phyloP scores from a whole-genome alignment of 2,888 invertebrate species.

The Oligia strigilis region DNA sequence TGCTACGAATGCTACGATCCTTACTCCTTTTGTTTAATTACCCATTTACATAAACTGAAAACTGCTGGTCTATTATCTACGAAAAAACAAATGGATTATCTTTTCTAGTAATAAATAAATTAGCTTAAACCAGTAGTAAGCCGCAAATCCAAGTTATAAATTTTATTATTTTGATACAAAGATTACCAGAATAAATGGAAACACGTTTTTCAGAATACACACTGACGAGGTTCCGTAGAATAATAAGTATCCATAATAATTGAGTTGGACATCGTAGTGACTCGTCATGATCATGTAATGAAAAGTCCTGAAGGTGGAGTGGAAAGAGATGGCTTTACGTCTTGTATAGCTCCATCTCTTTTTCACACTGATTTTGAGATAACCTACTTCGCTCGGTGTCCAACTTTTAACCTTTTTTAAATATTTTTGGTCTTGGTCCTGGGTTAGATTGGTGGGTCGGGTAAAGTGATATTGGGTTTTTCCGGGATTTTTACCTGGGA shows the following conservation, averaged over 20 bases:
- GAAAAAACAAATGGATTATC: conserved; percentile 13
- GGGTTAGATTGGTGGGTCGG: too few relatives aligned
- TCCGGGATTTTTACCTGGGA: too few relatives aligned
- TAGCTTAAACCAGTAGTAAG: conserved; percentile 32
- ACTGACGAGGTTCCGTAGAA: conserved; percentile 23
- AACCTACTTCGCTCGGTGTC: too few relatives aligned
- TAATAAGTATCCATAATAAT: background rate
- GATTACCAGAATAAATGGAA: conserved; percentile 3
- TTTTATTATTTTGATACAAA: conserved; percentile 6
- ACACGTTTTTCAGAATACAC: background rate
- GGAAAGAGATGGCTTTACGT: background rate
- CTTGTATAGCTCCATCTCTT: too few relatives aligned
- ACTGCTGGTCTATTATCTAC: background rate
- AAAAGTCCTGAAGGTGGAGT: background rate
- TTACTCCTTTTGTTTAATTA: too few relatives aligned
- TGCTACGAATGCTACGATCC: background rate
- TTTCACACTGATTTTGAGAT: too few relatives aligned
- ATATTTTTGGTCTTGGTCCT: too few relatives aligned
- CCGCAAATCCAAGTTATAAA: conserved; percentile 35
- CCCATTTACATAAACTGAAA: background rate
- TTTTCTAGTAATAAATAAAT: conserved; percentile 6
- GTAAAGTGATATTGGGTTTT: too few relatives aligned
- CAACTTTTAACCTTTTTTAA: too few relatives aligned
- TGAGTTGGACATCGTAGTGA: background rate
- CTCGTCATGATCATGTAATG: background rate